A percentile compares a stretch with the other conserved stretches of the same genome.
phyloP scores from a whole-genome alignment of 2,888 invertebrate genomes.

The Lepidochrysops patricia region DNA sequence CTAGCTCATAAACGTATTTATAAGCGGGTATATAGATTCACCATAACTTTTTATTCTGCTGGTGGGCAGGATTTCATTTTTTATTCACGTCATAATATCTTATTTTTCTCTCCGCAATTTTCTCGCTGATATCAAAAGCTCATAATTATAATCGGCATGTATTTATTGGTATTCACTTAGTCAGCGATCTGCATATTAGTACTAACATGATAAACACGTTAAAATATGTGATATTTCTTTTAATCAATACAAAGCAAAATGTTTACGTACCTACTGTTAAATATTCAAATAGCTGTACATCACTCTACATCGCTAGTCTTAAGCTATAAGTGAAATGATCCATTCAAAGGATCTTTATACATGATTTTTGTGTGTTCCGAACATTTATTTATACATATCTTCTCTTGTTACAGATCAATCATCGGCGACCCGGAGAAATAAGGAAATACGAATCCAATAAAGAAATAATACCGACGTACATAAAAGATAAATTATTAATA shows the following conservation, averaged over 20 bases:
- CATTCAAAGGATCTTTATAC: too few relatives aligned
- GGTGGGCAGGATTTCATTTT: background rate
- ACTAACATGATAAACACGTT: too few relatives aligned
- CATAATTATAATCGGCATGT: background rate
- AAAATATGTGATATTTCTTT: too few relatives aligned
- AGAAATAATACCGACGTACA: background rate
- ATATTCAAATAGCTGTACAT: too few relatives aligned
- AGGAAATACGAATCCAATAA: background rate
- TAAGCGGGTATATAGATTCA: background rate
- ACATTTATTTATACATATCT: background rate
- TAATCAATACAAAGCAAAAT: too few relatives aligned
- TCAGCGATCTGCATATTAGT: too few relatives aligned
- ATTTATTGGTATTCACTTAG: too few relatives aligned
- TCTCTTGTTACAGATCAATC: conserved; percentile 11
- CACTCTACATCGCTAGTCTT: too few relatives aligned
- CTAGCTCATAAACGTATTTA: background rate
- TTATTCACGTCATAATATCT: background rate
- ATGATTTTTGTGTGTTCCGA: background rate
- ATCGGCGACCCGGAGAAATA: background rate
- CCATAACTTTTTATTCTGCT: background rate
- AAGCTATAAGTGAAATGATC: too few relatives aligned
- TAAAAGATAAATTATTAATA: conserved; percentile 15
- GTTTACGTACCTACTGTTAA: too few relatives aligned
- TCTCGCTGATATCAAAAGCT: background rate
- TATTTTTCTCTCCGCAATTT: background rate